Conservation (phyloP, 2,888 invertebrate species). For the Busseola fusca region DNA sequence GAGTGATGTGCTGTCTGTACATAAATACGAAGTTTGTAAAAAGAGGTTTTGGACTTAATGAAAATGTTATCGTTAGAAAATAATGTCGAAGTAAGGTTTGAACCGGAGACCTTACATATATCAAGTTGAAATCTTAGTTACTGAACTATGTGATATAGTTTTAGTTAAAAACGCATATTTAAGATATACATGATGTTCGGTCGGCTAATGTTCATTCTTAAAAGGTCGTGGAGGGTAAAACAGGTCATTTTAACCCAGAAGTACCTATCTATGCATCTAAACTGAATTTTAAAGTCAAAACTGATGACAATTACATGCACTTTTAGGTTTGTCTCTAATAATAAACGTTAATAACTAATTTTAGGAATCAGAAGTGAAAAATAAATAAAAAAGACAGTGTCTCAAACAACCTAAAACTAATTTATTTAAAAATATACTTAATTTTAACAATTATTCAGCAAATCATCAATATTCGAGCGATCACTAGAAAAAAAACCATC, state of each 20-base stretch:
- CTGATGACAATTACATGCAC: background rate
- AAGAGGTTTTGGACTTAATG: background rate
- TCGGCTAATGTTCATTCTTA: constrained; percentile 17
- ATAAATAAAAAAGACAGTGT: too few species aligned
- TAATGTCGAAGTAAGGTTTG: background rate
- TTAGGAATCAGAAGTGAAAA: too few species aligned
- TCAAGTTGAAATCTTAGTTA: background rate
- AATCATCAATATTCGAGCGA: too few species aligned
- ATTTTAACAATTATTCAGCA: too few species aligned
- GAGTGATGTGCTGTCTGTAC: too few species aligned
- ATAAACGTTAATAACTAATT: too few species aligned
- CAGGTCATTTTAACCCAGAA: background rate
- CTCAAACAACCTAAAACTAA: too few species aligned
- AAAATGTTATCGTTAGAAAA: constrained; percentile 1
- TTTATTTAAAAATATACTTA: too few species aligned
- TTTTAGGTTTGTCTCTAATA: background rate
- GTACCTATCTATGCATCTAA: background rate
- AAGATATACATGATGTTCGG: background rate
- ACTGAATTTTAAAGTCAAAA: background rate
- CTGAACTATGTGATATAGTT: background rate
- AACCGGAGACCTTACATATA: background rate
- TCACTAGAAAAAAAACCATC: too few species aligned
- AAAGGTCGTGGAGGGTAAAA: background rate
- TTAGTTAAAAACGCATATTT: constrained; percentile 20
- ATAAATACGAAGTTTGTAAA: background rate